Evolutionary conservation across 1,140 invertebrate genomes (phyloP).

Genomic region (Lordiphosa collinella): DNA sequence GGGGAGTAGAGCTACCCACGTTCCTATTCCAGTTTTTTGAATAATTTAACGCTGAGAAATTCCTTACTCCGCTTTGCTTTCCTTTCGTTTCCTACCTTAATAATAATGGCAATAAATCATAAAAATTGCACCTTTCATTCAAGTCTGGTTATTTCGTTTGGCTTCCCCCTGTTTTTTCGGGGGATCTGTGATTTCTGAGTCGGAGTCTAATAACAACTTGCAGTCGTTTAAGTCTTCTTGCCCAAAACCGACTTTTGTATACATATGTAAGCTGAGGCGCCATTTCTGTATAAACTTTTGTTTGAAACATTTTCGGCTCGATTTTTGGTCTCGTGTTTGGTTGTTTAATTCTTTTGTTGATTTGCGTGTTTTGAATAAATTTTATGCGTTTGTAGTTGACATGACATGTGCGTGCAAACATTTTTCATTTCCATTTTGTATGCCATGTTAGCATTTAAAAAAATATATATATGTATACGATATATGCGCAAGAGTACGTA

Average conservation of each 20-base stretch:
- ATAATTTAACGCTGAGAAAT: constrained; percentile 70
- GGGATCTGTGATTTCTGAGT: neutral
- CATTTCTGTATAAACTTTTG: constrained; percentile 1
- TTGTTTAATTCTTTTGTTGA: constrained; percentile 44
- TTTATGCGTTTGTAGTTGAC: constrained; percentile 76
- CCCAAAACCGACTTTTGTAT: constrained; percentile 8
- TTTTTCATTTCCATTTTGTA: constrained; percentile 74
- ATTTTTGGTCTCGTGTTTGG: constrained; percentile 13
- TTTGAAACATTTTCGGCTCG: constrained; percentile 14
- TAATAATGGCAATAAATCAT: constrained; percentile 78
- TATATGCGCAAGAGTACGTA: constrained; percentile 23
- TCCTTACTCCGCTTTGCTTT: constrained; percentile 47
- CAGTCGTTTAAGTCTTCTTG: constrained; percentile 20
- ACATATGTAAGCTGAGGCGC: constrained; percentile 7
- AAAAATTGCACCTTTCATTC: constrained; percentile 79
- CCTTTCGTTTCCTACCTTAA: constrained; percentile 56
- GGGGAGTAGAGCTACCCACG: constrained; percentile 18
- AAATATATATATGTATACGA: constrained; percentile 66
- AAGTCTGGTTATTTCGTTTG: constrained; percentile 38
- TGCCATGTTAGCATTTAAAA: constrained; percentile 74
- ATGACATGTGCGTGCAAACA: constrained; percentile 77
- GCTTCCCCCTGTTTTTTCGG: constrained; percentile 2
- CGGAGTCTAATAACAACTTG: constrained; percentile 29
- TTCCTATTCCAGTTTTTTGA: constrained; percentile 51
- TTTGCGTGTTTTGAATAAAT: constrained; percentile 75